A percentile compares a stretch with the other conserved stretches of the same genome.
These are phyloP conservation scores for Scartelaos histophorus DNA, from an alignment of 2,113 vertebrate genomes.

Conservation along the genomic window DNA sequence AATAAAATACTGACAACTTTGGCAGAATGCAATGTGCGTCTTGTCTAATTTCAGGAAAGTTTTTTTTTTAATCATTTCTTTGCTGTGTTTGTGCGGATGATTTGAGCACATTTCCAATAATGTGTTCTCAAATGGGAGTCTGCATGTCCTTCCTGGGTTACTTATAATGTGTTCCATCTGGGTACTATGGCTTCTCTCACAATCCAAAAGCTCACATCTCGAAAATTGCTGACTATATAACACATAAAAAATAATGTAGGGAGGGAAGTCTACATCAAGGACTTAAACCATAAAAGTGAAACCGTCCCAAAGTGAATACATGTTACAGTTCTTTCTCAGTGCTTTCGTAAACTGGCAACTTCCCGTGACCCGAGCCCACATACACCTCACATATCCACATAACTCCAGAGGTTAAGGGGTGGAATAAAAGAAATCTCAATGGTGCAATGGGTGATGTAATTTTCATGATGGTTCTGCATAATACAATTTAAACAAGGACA, in stretches of 20 bases:
- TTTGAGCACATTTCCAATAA: not conserved
- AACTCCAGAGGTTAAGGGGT: not conserved
- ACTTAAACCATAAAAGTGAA: too few relatives aligned
- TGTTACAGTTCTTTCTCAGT: not conserved
- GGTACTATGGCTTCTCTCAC: not conserved
- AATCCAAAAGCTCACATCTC: too few relatives aligned
- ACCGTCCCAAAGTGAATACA: not conserved
- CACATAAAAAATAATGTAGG: too few relatives aligned
- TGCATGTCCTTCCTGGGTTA: not conserved
- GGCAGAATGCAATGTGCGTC: constrained; percentile 51
- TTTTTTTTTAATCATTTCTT: not conserved
- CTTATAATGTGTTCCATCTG: not conserved
- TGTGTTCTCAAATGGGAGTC: not conserved
- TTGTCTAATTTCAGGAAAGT: not conserved
- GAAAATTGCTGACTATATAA: too few relatives aligned
- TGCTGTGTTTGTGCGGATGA: not conserved
- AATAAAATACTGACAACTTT: constrained; percentile 77
- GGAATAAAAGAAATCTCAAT: not conserved
- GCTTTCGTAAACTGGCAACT: not conserved
- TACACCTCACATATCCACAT: not conserved
- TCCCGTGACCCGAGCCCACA: not conserved
- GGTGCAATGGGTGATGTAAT: not conserved
- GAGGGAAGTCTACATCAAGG: too few relatives aligned
- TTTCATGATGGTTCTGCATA: constrained; percentile 2
- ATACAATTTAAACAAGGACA: constrained; percentile 1